Evolutionary conservation across 2,113 vertebrate species (phyloP), one percentile per base, ranked within the genome.

Genomic region (Tiliqua scincoides): DNA sequence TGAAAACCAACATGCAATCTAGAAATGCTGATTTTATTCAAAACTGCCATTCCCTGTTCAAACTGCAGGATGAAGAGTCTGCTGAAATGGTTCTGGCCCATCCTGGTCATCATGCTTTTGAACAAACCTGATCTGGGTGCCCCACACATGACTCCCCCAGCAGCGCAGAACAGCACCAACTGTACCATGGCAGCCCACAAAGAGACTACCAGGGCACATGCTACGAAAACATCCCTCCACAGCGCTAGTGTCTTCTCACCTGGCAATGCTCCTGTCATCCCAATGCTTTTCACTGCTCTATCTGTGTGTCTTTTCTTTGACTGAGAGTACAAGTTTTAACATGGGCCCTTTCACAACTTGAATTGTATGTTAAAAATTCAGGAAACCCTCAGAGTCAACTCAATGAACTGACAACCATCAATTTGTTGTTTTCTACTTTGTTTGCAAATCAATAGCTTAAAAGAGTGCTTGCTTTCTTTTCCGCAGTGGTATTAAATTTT

Each of bases 61-160:
- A 43, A 61, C 71, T 35, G 4, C 52, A 85, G 84, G 67, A 85
- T 85, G 84, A 85, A 85, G 76, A 72, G 15, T 20, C 35, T 43
- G 35, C 17, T 43, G 52, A 79, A 32, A 79, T 71, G 84, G 54
- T 32, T 85, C 20, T 85, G 84, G 76, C 12, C 8, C 2, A 6
- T 14, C 20, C 30, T 79, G 67, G 57, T 48, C 37, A 9, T 71
- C 9, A 54, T 17, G 9, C 17, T 77, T 32, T 48, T 85, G 67
- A 71, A 35, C 2, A 17, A 71, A 61, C 27, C 20, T 15, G 18
- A 40, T 17, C 40, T n/a, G 65, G 67, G 2, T 59, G 18, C n/a
- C 1, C 8, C 63, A 77, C 14, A 27, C 20, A 48, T n/a, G n/a
- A 48, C 43, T 5, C 43, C 43, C 43, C 8, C 63, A 65, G 25